Base-by-base conservation (phyloP, 2,113 vertebrate genomes). In the Manacus vitellinus region DNA sequence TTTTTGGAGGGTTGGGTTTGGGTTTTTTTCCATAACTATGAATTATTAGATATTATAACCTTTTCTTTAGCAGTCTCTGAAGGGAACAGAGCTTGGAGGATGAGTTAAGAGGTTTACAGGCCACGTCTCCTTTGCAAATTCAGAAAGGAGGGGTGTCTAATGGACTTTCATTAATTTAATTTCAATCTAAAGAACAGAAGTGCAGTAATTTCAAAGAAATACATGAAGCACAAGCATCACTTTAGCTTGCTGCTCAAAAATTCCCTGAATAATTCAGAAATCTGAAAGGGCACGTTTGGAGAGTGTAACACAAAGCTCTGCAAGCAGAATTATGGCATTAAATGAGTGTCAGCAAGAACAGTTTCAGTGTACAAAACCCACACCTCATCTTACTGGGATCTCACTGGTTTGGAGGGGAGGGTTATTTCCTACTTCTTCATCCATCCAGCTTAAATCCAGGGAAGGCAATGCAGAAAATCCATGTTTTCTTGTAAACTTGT, bases 401-500 rank as follows among this genome's bases (percentile, higher is more conserved):
- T 59, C 76, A 37, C 56, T 28, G 6, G 14, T 79, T 83, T 51
- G 51, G 47, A 39, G n/a, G 47, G 62, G 16, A 43, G 15, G 54
- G 2, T 8, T 10, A 52, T 33, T 67, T 43, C 51, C 92, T 63
- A 4, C 28, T 65, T 3, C 47, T 56, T 58, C 54, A 49, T 49
- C 63, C 78, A 80, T 8, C 49, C 68, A 43, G 2, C 41, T 80
- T 37, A 83, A 37, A 67, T 8, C 24, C 68, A 76, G n/a, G 39
- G n/a, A 54, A 49, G 39, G 43, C 35, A 58, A 54, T 1, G 20
- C 55, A 23, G 10, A 58, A 76, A 76, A 47, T 3, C 8, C 47
- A 9, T 12, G 3, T 49, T 51, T 47, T 30, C 75, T 51, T 14
- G 7, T 15, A 8, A 39, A 55, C 14, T 23, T 0, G 0, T 5